Conservation (phyloP, 2,888 invertebrate genomes). For the Rhamphomyia laevipes region DNA sequence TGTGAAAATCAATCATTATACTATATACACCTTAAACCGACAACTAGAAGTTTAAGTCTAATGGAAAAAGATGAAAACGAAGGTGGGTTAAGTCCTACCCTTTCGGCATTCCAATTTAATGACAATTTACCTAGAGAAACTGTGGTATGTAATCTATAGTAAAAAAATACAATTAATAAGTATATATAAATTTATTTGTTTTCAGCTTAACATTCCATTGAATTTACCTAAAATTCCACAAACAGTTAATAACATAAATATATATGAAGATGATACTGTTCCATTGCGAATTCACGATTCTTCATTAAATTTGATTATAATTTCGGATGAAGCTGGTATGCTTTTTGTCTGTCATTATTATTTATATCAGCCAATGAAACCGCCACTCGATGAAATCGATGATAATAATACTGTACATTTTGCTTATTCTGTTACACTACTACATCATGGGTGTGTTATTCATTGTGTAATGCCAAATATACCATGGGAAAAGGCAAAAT, state of each 20-base stretch:
- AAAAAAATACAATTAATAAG: background rate
- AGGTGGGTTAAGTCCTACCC: conserved; percentile 52
- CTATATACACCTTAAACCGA: conserved; percentile 68
- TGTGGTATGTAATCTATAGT: conserved; percentile 54
- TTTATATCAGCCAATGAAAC: conserved; percentile 56
- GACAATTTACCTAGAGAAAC: conserved; percentile 78
- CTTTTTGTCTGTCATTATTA: conserved; percentile 75
- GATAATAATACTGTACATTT: conserved; percentile 55
- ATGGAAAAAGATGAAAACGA: conserved; percentile 52
- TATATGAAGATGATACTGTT: conserved; percentile 70
- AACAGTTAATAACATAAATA: conserved; percentile 41
- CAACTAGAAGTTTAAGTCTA: conserved; percentile 50
- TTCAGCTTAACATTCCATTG: conserved; percentile 70
- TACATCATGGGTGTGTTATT: conserved; percentile 73
- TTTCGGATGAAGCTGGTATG: conserved; percentile 61
- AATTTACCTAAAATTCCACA: conserved; percentile 60
- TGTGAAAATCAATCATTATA: conserved; percentile 58
- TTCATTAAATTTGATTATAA: conserved; percentile 64
- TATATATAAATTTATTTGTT: conserved; percentile 11
- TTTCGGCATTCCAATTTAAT: conserved; percentile 78
- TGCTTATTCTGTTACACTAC: conserved; percentile 70
- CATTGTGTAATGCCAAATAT: conserved; percentile 73
- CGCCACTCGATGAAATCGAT: conserved; percentile 32
- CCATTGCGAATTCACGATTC: conserved; percentile 73
- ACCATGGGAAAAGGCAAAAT: conserved; percentile 65